Evolutionary conservation across 2,113 vertebrate species (phyloP).

Genomic region (Montifringilla adamsi): DNA sequence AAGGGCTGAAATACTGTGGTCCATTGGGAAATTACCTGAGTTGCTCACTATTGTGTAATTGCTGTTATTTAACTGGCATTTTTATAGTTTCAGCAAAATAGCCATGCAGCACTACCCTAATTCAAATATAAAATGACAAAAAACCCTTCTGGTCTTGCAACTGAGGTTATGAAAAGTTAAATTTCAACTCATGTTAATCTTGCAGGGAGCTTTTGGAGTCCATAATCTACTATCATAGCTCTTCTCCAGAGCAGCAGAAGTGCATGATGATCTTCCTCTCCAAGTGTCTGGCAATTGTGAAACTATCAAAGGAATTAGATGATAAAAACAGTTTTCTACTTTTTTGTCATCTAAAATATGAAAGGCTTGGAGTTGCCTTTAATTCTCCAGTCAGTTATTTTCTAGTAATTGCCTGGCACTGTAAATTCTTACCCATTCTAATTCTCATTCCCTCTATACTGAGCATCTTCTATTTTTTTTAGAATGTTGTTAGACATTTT

Average conservation of each 20-base stretch:
- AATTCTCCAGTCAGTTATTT: background rate
- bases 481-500: background rate
- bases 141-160: background rate
- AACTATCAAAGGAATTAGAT: background rate
- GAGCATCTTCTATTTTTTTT: background rate
- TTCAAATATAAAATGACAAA: background rate
- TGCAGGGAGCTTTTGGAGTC: background rate
- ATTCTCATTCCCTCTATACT: background rate
- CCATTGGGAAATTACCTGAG: background rate
- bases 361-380: background rate
- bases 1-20: background rate
- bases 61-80: background rate
- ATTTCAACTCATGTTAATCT: background rate
- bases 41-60: background rate
- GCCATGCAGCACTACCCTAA: background rate
- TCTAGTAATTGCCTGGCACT: background rate
- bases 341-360: background rate
- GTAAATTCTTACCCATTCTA: background rate
- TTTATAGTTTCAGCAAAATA: background rate
- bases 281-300: background rate
- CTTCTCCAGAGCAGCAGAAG: background rate
- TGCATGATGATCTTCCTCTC: background rate
- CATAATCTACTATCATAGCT: background rate
- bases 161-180: background rate
- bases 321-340: background rate